Conservation (phyloP, 2,888 invertebrate species). For the Cremastinae sp. region DNA sequence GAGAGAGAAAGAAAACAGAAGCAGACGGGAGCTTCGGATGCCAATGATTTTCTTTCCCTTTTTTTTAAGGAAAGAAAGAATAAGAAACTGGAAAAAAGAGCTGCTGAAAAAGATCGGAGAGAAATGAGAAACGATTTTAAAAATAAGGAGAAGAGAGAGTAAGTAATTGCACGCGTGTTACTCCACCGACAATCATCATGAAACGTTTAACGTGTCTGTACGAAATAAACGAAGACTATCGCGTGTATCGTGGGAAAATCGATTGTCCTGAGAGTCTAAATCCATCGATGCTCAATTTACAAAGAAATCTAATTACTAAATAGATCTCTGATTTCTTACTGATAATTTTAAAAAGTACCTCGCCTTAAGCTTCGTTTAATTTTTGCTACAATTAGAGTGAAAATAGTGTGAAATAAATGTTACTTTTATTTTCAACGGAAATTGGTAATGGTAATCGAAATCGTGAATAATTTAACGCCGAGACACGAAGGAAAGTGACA, state of each 20-base stretch:
- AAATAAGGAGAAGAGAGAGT: not conserved
- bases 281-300: not conserved
- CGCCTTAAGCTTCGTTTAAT: too few relatives aligned
- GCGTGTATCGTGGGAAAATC: constrained; percentile 34
- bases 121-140: constrained; percentile 7
- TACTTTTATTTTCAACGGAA: too few relatives aligned
- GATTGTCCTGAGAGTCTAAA: constrained; percentile 18
- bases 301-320: not conserved
- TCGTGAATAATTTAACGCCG: too few relatives aligned
- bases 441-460: too few relatives aligned
- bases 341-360: too few relatives aligned
- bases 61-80: not conserved
- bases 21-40: constrained; percentile 46
- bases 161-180: constrained; percentile 45
- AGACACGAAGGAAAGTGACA: too few relatives aligned
- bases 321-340: not conserved
- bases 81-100: constrained; percentile 6
- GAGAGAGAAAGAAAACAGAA: constrained; percentile 33
- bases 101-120: not conserved
- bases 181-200: constrained; percentile 39
- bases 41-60: constrained; percentile 38
- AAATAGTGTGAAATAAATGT: too few relatives aligned
- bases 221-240: constrained; percentile 16
- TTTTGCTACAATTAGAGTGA: too few relatives aligned
- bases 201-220: constrained; percentile 27